Conservation (phyloP, 2,113 vertebrate species). For the Pangasianodon gigas region DNA sequence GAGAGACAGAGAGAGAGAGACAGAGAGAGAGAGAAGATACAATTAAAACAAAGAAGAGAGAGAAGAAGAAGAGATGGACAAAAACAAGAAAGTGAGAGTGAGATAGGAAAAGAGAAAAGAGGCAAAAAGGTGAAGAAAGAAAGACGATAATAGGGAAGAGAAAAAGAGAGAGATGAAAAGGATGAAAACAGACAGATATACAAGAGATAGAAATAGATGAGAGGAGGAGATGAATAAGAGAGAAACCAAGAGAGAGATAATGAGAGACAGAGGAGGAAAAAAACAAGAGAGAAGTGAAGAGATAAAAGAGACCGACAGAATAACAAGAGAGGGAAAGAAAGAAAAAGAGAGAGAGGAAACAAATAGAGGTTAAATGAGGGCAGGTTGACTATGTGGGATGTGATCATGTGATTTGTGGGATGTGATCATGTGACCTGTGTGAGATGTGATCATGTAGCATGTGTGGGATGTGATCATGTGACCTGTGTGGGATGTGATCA, state of each 20-base stretch:
- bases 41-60: background rate
- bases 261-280: background rate
- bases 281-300: background rate
- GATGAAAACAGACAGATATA: background rate
- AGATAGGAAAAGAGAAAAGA: background rate
- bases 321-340: background rate
- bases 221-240: background rate
- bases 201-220: background rate
- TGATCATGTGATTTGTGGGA: background rate
- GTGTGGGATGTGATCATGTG: background rate
- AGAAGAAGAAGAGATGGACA: background rate
- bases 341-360: background rate
- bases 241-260: background rate
- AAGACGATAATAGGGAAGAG: background rate
- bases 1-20: background rate
- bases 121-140: background rate
- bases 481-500: background rate
- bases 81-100: background rate
- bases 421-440: background rate
- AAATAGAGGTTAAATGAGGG: background rate
- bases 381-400: background rate
- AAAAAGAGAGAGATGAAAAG: background rate
- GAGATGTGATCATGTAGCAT: background rate
- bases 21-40: background rate
- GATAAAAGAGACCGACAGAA: background rate